Conservation (phyloP, 2,888 invertebrate species). For the Andrena bucephala region DNA sequence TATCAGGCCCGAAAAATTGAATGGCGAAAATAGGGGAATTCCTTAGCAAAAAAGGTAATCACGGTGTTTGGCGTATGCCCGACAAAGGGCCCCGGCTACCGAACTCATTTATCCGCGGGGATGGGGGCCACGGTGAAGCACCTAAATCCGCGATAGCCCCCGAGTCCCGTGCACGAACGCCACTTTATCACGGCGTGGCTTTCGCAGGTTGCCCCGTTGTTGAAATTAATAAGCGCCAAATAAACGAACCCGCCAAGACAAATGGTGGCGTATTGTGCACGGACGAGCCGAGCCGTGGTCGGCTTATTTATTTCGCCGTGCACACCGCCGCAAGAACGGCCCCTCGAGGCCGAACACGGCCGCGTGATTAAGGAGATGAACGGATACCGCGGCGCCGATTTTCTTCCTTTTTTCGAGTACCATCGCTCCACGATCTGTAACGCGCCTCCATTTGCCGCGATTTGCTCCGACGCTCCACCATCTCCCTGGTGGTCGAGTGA, state of each 20-base stretch:
- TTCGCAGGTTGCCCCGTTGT: slow-evolving; percentile 68
- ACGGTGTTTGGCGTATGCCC: not conserved
- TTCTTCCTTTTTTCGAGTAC: slow-evolving; percentile 42
- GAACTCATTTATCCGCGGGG: slow-evolving; percentile 44
- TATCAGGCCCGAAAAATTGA: not conserved
- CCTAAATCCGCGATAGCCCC: slow-evolving; percentile 45
- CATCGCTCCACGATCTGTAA: slow-evolving; percentile 47
- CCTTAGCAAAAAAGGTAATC: not conserved
- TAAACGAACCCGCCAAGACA: slow-evolving; percentile 75
- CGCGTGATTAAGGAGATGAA: slow-evolving; percentile 72
- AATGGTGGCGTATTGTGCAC: slow-evolving; percentile 75
- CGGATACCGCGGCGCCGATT: slow-evolving; percentile 64
- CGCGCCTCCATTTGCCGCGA: slow-evolving; percentile 61
- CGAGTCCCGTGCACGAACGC: slow-evolving; percentile 12
- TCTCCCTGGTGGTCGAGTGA: not conserved
- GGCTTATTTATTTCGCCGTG: slow-evolving; percentile 70
- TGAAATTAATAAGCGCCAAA: slow-evolving; percentile 79
- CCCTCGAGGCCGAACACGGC: slow-evolving; percentile 66
- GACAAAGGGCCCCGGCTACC: slow-evolving; percentile 41
- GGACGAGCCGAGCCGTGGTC: slow-evolving; percentile 60
- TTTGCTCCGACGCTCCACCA: slow-evolving; percentile 37
- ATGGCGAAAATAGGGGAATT: not conserved
- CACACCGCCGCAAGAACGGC: slow-evolving; percentile 25
- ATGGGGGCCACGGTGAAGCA: not conserved
- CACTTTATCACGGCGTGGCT: slow-evolving; percentile 65